Conservation (phyloP, 2,797 vertebrate genomes). For the Meriones psammophilus region DNA sequence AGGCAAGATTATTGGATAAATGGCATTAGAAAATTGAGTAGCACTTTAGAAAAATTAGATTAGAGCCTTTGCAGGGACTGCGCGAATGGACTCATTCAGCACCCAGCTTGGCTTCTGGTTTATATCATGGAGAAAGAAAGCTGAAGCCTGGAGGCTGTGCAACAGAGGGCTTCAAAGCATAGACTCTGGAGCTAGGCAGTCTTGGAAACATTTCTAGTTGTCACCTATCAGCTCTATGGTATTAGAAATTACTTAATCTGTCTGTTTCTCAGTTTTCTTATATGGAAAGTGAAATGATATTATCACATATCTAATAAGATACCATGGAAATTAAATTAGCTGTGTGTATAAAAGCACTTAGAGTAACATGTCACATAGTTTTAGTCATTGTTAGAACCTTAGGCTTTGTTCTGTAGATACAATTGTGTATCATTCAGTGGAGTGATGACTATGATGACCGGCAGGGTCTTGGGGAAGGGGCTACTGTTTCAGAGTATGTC, state of each 20-base stretch:
- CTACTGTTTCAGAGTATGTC: background rate
- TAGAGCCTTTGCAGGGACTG: background rate
- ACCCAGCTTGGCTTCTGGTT: background rate
- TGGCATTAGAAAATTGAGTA: conserved; percentile 29
- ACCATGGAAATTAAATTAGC: background rate
- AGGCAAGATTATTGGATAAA: conserved; percentile 53
- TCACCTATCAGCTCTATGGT: background rate
- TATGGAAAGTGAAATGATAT: background rate
- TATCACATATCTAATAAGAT: background rate
- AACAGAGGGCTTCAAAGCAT: background rate
- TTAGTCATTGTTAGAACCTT: background rate
- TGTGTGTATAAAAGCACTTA: background rate
- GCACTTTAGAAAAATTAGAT: conserved; percentile 46
- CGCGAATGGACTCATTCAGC: background rate
- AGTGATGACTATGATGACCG: background rate
- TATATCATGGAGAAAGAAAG: background rate
- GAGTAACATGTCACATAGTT: background rate
- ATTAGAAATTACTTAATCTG: background rate
- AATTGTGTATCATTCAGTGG: background rate
- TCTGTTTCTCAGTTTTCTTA: conserved; percentile 10
- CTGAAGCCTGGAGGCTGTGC: background rate
- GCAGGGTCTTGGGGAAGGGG: background rate
- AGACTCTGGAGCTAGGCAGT: background rate
- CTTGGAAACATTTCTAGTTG: background rate
- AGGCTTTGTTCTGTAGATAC: background rate